phyloP scores from a whole-genome alignment of 2,113 vertebrate genomes.

The Dromiciops gliroides region DNA sequence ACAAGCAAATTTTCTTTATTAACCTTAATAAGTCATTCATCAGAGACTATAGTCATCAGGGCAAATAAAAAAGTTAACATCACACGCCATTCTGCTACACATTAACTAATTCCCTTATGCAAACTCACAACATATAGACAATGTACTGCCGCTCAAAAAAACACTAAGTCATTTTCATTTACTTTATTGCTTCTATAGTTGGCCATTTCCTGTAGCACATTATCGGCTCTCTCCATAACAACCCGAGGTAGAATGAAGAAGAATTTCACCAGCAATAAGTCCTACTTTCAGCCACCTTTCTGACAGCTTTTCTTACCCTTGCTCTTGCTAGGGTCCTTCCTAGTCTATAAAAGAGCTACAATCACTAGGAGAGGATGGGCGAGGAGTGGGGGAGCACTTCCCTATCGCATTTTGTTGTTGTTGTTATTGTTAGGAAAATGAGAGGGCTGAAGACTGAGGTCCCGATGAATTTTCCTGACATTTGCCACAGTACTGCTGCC shows the following conservation, averaged over 20 bases:
- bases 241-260: slow-evolving; percentile 76
- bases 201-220: slow-evolving; percentile 83
- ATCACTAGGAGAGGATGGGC: not conserved
- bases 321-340: slow-evolving; percentile 15
- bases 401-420: not conserved
- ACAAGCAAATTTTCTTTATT: slow-evolving; percentile 88
- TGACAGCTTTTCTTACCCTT: slow-evolving; percentile 47
- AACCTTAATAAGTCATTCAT: slow-evolving; percentile 90
- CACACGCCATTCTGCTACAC: slow-evolving; percentile 85
- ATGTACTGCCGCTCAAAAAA: slow-evolving; percentile 86
- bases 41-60: slow-evolving; percentile 86
- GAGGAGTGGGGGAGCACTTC: not conserved
- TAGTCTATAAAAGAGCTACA: not conserved
- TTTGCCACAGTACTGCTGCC: slow-evolving; percentile 48
- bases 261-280: slow-evolving; percentile 67
- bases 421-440: not conserved
- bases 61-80: slow-evolving; percentile 87
- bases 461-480: slow-evolving; percentile 25
- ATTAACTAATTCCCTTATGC: slow-evolving; percentile 89
- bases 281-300: slow-evolving; percentile 62
- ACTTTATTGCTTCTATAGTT: slow-evolving; percentile 86
- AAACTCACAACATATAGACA: slow-evolving; percentile 89
- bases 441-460: slow-evolving; percentile 14
- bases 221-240: slow-evolving; percentile 75
- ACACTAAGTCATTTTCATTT: slow-evolving; percentile 87